Conservation (phyloP, 2,113 vertebrate genomes). For the Sinocyclocheilus maitianheensis region DNA sequence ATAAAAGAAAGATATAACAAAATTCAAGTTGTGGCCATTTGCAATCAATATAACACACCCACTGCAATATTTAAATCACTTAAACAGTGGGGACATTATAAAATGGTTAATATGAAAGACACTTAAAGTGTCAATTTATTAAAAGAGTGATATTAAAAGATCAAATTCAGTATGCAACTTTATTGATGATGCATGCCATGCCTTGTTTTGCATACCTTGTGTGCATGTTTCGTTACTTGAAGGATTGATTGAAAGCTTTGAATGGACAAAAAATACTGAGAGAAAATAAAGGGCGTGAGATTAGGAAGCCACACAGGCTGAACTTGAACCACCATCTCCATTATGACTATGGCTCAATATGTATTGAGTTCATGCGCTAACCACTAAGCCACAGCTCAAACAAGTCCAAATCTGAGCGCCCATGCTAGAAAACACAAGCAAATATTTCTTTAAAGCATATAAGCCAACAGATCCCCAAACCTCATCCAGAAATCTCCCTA, state of each 20-base stretch:
- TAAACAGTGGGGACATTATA: too few relatives aligned
- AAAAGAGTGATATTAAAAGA: too few relatives aligned
- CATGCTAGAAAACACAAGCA: neutral
- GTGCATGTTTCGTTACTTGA: neutral
- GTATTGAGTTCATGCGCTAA: neutral
- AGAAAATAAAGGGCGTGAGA: neutral
- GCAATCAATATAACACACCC: too few relatives aligned
- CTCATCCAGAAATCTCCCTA: conserved; percentile 13
- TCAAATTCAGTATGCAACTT: too few relatives aligned
- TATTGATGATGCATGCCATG: too few relatives aligned
- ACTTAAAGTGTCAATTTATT: too few relatives aligned
- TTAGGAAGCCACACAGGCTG: neutral
- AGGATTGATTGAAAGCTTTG: neutral
- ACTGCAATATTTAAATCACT: too few relatives aligned
- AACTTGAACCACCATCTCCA: neutral
- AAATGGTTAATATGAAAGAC: too few relatives aligned
- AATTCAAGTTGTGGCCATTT: too few relatives aligned
- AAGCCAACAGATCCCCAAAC: neutral
- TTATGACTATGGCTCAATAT: neutral
- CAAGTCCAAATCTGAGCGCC: neutral
- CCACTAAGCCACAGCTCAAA: neutral
- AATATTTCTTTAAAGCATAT: neutral
- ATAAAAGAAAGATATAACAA: too few relatives aligned
- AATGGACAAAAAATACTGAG: neutral
- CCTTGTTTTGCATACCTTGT: too few relatives aligned